These are phyloP conservation scores for Archips xylosteana DNA, from an alignment of 2,888 invertebrate species.

Conservation along the genomic window DNA sequence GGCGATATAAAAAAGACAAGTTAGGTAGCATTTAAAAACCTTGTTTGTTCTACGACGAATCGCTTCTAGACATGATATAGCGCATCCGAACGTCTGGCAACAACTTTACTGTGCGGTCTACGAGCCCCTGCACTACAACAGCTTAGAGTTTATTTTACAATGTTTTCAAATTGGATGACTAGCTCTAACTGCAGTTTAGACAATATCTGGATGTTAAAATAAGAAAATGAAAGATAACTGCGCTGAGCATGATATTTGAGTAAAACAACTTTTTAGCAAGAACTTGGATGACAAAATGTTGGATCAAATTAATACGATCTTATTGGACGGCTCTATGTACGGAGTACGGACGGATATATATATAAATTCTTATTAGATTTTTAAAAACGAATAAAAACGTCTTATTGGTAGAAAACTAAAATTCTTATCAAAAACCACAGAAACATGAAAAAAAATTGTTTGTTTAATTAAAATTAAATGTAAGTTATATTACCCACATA, in stretches of 20 bases:
- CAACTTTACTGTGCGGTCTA: slow-evolving; percentile 17
- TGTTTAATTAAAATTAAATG: too few species aligned
- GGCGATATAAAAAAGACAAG: slow-evolving; percentile 85
- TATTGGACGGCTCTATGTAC: background rate
- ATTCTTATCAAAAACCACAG: too few species aligned
- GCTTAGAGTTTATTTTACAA: slow-evolving; percentile 17
- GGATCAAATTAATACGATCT: background rate
- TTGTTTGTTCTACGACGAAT: slow-evolving; percentile 84
- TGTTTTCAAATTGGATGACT: background rate
- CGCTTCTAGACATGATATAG: slow-evolving; percentile 80
- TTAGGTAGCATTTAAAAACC: slow-evolving; percentile 86
- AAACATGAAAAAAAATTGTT: too few species aligned
- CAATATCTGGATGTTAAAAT: slow-evolving; percentile 38
- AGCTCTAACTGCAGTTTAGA: slow-evolving; percentile 34
- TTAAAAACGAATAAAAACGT: background rate
- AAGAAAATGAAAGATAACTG: slow-evolving; percentile 31
- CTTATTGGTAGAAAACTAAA: too few species aligned
- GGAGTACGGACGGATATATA: background rate
- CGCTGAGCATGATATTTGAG: slow-evolving; percentile 21
- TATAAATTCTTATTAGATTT: slow-evolving; percentile 2
- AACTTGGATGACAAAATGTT: background rate
- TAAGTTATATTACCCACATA: background rate
- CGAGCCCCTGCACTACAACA: background rate
- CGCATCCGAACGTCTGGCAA: slow-evolving; percentile 52
- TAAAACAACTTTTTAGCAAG: background rate